Base-by-base conservation (phyloP, 1,140 invertebrate genomes). In the Brachystomella parvula region DNA sequence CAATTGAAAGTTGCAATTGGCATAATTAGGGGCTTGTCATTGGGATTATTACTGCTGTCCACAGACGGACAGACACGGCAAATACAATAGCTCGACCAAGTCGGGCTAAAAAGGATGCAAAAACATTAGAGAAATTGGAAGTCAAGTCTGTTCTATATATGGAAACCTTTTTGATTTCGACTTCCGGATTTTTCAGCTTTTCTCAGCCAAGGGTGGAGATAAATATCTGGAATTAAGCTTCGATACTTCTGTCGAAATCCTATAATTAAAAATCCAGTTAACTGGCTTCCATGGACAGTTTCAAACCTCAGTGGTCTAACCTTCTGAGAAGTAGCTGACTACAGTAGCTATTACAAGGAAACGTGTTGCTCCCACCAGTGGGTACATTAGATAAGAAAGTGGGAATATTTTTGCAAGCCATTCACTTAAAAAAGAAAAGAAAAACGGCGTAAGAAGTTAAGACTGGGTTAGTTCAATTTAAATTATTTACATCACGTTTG, bases 341-440 rank as follows among this genome's bases (percentile, higher is more conserved):
- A 53, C 9, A 24, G 49, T 53, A 3, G 49, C 49, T 6, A 53
- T 24, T 15, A 53, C 9, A 6, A 53, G 49, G 12, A 24, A 17
- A 19, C 12, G 12, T 3, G 24, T 15, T 19, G 49, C 9, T 19
- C 49, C 49, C 6, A 53, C 49, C 21, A 53, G 15, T 6, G 49
- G 49, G 24, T 53, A 53, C 49, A 53, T 53, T 24, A 53, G 49
- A 26, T 53, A 53, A 6, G 49, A 53, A 9, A 53, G 49, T 9
- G 49, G 12, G 49, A 53, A 53, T 15, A 53, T 53, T 53, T 53
- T 53, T 24, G 12, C 49, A 9, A 24, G 49, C 49, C 49, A 53
- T 53, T 53, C 49, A 6, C 49, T 53, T 12, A 6, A 19, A 53
- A 19, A 19, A 6, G 6, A 19, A 53, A 53, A 9, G 12, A n/a